Base-by-base conservation (phyloP, 2,888 invertebrate species). In the Drosophila affinis region DNA sequence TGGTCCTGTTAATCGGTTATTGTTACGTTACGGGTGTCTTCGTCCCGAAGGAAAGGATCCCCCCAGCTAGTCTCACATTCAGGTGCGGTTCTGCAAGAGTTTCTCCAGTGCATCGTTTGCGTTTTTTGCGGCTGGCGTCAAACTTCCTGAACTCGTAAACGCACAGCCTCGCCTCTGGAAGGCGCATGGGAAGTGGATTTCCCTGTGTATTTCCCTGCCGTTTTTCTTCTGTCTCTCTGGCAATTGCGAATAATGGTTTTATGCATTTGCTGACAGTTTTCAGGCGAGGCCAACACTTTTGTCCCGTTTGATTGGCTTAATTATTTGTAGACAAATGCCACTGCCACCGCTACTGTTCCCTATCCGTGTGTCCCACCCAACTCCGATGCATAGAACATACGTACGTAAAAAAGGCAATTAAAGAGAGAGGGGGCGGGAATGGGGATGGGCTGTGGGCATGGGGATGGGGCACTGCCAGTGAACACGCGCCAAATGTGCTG, bases 81-180 rank as follows among this genome's bases (percentile, higher is more conserved):
- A 34, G 21, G 62, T 60, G 21, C 6, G 2, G 27, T 39, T 44
- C 24, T 21, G 5, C 44, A 51, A 32, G 45, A 45, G 17, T 6
- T 51, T 55, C 45, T 21, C 1, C 4, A 3, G 45, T 12, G 45
- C 12, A 39, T 46, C 21, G 21, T 3, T 0, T 21, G 18, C 44
- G 44, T 68, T 54, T 62, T 46, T 54, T 9, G 14, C 18, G 21
- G 58, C 60, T 73, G 87, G 75, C 78, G 76, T 67, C 85, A 24
- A 71, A 87, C 83, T 76, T 84, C 83, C 83, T 84, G 72, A 88
- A 84, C 62, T 75, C 83, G 75, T 84, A 81, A 84, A 88, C 21
- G 27, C 55, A 7, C 55, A 9, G 49, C 39, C 49, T 7, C 39
- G 39, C 39, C 39, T 5, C 14, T 39, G 39, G 39, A 9, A 34